Evolutionary conservation across 2,113 vertebrate species (phyloP).

Genomic region (Alligator mississippiensis): DNA sequence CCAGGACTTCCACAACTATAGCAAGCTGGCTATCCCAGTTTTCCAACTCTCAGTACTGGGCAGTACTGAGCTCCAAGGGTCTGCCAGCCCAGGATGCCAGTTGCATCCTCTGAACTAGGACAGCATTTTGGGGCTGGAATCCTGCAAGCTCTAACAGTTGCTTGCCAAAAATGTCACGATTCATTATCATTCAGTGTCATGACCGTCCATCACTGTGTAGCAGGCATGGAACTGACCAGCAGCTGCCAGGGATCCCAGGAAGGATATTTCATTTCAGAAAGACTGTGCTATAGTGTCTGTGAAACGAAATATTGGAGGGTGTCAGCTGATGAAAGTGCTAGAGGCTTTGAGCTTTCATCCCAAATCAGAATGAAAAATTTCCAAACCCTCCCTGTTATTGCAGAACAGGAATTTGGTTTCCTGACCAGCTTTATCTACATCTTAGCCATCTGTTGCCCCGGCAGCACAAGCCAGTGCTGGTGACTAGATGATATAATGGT

Average conservation of each 20-base stretch:
- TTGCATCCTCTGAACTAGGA: too few species aligned
- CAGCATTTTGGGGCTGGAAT: too few species aligned
- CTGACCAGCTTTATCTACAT: conserved; percentile 35
- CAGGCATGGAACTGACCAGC: neutral
- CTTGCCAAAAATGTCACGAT: too few species aligned
- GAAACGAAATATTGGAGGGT: neutral
- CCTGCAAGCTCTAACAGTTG: too few species aligned
- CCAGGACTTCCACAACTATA: too few species aligned
- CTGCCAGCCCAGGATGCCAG: neutral
- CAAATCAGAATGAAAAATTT: neutral
- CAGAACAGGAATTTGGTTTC: conserved; percentile 16
- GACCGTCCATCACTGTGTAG: neutral
- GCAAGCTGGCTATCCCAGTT: too few species aligned
- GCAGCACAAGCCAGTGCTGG: conserved; percentile 40
- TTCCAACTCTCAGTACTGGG: accelerated
- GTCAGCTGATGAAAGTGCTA: neutral
- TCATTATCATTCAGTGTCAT: too few species aligned
- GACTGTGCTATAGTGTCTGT: neutral
- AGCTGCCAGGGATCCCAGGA: conserved; percentile 14
- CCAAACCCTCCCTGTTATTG: neutral
- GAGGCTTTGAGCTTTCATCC: neutral
- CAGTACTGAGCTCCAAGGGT: too few species aligned
- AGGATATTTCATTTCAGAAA: conserved; percentile 20
- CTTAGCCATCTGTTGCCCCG: conserved; percentile 62
- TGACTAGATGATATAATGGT: neutral